These are phyloP conservation scores for Gryllus bimaculatus DNA, from an alignment of 1,140 invertebrate species.

Conservation along the genomic window DNA sequence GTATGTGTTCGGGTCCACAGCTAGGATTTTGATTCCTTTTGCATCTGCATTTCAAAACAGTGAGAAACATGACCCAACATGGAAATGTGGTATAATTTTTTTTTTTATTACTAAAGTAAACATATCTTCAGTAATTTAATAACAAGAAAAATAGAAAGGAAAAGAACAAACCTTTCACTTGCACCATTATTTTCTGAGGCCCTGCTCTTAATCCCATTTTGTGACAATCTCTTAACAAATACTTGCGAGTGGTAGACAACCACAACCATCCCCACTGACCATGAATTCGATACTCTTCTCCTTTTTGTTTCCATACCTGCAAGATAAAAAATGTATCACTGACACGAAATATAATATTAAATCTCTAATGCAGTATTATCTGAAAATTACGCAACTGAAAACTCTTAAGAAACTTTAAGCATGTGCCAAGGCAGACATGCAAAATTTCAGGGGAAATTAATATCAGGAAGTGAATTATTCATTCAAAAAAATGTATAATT, in stretches of 20 bases:
- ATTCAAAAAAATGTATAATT: background rate
- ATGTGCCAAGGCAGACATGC: background rate
- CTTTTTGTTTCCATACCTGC: slow-evolving; percentile 92
- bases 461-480: background rate
- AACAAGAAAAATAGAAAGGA: too few species aligned
- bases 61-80: background rate
- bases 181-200: slow-evolving; percentile 69
- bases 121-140: background rate
- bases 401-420: background rate
- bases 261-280: slow-evolving; percentile 93
- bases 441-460: background rate
- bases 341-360: background rate
- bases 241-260: slow-evolving; percentile 58
- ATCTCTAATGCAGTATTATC: background rate
- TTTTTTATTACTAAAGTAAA: background rate
- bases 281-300: slow-evolving; percentile 92
- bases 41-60: slow-evolving; percentile 26
- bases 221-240: slow-evolving; percentile 36
- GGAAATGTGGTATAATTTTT: background rate
- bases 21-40: slow-evolving; percentile 53
- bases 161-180: slow-evolving; percentile 52
- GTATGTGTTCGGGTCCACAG: slow-evolving; percentile 63
- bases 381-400: background rate
- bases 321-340: background rate
- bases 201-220: slow-evolving; percentile 52